Evolutionary conservation across 2,888 invertebrate genomes (phyloP), one percentile per base, ranked within the genome.

Genomic region (Monochamus alternatus): DNA sequence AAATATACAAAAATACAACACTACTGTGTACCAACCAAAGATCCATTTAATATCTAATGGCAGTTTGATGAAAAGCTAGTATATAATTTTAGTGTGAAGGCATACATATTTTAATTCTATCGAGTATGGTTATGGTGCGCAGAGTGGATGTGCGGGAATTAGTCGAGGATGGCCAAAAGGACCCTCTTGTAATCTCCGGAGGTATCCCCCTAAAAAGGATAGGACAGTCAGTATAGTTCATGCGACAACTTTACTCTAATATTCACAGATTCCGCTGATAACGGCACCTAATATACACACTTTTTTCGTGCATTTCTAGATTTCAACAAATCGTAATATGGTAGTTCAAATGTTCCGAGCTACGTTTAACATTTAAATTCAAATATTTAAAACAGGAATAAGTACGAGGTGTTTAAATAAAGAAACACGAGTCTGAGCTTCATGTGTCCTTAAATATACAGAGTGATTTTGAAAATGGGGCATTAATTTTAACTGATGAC

Each of bases 101-200:
- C 76, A 75, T 75, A 81, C 76, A 78, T 73, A 73, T 77, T 73
- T 68, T 70, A 75, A 74, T 74, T 75, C 80, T 76, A 76, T 47
- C 47, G 74, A 78, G 75, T 79, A 79, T 71, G 77, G 78, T 80
- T 75, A 81, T 80, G 80, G 84, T 84, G 85, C 83, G 81, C 79
- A 82, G 81, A 82, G 75, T 77, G 66, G 71, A 73, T 67, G 72
- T 78, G 76, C 71, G 71, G 78, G 79, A 80, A 78, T 84, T 83
- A 84, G 88, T 93, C 94, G 90, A 96, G 93, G 89, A 97, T 91
- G 86, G 96, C 94, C 90, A 97, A 92, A 88, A 97, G 93, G 87
- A 96, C 93, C 91, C 94, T 95, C 92, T 94, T 96, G 93, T 97
- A 97, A 92, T 97, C 96, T 86, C 97, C 97, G 87, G 96, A 96